A percentile compares a stretch with the other conserved stretches of the same genome.
Conservation (phyloP, 1,140 invertebrate genomes). For the Drosophila orena region DNA sequence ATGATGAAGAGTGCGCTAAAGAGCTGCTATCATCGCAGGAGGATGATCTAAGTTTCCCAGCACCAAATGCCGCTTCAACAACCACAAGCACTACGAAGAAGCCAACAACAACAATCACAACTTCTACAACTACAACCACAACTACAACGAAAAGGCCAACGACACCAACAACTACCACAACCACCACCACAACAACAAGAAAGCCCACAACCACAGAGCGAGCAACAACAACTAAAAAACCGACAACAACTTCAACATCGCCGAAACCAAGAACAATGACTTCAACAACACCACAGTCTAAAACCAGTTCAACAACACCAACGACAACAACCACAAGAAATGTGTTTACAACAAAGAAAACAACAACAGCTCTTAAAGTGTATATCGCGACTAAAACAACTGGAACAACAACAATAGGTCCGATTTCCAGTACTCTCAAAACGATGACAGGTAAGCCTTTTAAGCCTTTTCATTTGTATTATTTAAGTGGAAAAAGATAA, state of each 20-base stretch:
- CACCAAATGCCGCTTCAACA: neutral
- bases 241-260: conserved; percentile 1
- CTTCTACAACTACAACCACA: conserved; percentile 16
- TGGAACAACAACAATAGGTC: neutral
- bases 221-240: conserved; percentile 2
- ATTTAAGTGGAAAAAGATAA: no score
- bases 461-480: neutral
- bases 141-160: conserved; percentile 19
- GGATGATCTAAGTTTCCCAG: neutral
- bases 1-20: conserved; percentile 7
- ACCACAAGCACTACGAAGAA: conserved; percentile 4
- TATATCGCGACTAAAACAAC: neutral
- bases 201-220: conserved; percentile 16
- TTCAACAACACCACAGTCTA: conserved; percentile 10
- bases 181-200: conserved; percentile 7
- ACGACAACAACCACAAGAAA: conserved; percentile 3
- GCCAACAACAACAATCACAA: conserved; percentile 5
- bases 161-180: conserved; percentile 3
- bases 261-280: conserved; percentile 6
- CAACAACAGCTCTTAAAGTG: neutral
- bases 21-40: neutral
- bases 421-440: neutral
- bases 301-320: conserved; percentile 5
- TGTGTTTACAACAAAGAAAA: neutral
- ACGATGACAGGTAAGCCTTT: neutral